phyloP scores from a whole-genome alignment of 2,113 vertebrate species.

The Brienomyrus longianalis region DNA sequence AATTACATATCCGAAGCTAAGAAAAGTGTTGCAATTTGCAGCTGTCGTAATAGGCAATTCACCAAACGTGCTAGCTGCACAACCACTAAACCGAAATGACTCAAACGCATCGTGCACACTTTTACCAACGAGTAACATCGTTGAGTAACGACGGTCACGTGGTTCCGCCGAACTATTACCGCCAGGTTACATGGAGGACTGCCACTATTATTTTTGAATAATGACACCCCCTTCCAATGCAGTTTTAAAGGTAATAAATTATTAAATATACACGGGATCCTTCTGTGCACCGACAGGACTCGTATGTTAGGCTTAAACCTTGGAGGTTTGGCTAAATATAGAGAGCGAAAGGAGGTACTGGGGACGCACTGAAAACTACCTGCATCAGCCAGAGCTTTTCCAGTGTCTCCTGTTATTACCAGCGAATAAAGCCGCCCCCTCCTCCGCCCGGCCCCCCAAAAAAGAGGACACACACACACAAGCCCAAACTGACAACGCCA shows the following conservation, averaged over 20 bases:
- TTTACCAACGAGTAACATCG: not conserved
- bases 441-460: not conserved
- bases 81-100: not conserved
- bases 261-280: not conserved
- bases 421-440: not conserved
- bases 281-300: not conserved
- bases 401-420: not conserved
- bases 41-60: not conserved
- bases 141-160: not conserved
- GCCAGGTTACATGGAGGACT: not conserved
- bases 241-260: not conserved
- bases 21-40: slow-evolving; percentile 9
- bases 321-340: slow-evolving; percentile 22
- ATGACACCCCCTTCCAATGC: not conserved
- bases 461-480: not conserved
- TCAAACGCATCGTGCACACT: not conserved
- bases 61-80: not conserved
- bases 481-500: not conserved
- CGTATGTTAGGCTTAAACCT: slow-evolving; percentile 2
- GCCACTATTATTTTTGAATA: not conserved
- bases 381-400: not conserved
- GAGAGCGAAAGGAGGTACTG: slow-evolving; percentile 3
- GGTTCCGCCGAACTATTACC: not conserved
- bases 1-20: not conserved
- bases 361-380: not conserved